phyloP scores from a whole-genome alignment of 2,797 vertebrate genomes.

The Lagorchestes hirsutus region DNA sequence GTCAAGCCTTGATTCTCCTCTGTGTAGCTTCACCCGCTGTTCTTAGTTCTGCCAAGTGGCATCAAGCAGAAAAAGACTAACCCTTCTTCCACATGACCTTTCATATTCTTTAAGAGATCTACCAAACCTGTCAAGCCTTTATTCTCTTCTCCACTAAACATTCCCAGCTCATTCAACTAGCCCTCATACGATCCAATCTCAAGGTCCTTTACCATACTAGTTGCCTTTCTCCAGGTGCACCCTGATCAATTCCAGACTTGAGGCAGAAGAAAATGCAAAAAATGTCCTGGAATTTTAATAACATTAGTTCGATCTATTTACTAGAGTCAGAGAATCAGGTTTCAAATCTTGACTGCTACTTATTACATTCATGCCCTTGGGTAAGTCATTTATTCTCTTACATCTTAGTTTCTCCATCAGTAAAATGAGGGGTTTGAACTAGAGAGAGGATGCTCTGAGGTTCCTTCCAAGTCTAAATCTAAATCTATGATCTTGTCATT shows the following conservation, averaged over 20 bases:
- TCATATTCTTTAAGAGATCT: not conserved
- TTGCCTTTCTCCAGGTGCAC: not conserved
- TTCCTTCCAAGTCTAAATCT: not conserved
- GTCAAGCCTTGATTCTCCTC: not conserved
- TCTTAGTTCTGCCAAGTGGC: too few species aligned
- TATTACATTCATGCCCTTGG: not conserved
- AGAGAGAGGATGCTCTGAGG: too few species aligned
- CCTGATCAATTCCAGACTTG: not conserved
- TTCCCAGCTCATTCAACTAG: not conserved
- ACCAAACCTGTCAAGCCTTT: not conserved
- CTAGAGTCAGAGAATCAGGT: constrained; percentile 19
- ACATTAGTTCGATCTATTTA: constrained; percentile 52
- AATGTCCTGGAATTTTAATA: constrained; percentile 7
- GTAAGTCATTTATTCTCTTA: not conserved
- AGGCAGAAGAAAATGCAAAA: not conserved
- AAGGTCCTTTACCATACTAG: not conserved
- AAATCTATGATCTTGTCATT: not conserved
- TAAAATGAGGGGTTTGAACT: not conserved
- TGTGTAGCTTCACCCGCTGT: too few species aligned
- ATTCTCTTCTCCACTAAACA: not conserved
- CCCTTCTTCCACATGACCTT: not conserved
- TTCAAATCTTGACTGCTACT: not conserved
- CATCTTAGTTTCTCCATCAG: not conserved
- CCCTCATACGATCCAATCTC: not conserved
- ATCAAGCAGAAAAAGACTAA: not conserved